Conservation (phyloP, 2,797 vertebrate species). For the Carcharodon carcharias region DNA sequence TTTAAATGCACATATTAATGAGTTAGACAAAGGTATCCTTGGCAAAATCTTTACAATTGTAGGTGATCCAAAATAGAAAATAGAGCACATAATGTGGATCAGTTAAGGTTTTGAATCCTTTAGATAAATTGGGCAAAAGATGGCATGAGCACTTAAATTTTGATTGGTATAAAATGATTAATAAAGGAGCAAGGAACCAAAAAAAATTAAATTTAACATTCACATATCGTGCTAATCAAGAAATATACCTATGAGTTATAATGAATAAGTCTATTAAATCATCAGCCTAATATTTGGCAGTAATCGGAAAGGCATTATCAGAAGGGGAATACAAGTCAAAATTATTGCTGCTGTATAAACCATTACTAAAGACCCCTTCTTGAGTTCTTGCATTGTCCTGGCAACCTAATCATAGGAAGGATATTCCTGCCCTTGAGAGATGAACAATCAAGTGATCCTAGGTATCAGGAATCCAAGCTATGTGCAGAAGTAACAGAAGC, state of each 20-base stretch:
- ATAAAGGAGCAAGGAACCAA: background rate
- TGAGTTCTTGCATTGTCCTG: background rate
- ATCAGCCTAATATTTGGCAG: background rate
- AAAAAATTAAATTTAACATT: background rate
- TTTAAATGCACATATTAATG: background rate
- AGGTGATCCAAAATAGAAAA: background rate
- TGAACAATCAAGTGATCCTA: background rate
- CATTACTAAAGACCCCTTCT: background rate
- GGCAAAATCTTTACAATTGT: background rate
- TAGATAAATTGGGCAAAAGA: background rate
- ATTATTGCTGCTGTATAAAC: background rate
- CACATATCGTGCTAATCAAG: background rate
- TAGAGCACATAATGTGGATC: background rate
- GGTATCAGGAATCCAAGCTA: background rate
- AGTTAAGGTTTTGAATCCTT: background rate
- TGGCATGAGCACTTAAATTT: background rate
- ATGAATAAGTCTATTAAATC: background rate
- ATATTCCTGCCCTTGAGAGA: background rate
- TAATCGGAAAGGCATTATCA: background rate
- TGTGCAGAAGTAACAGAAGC: background rate
- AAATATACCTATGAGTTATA: background rate
- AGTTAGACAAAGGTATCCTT: background rate
- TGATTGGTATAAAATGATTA: background rate
- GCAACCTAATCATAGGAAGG: background rate
- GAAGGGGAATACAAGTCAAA: background rate